phyloP scores from a whole-genome alignment of 2,797 vertebrate species.

The Dryobates pubescens region DNA sequence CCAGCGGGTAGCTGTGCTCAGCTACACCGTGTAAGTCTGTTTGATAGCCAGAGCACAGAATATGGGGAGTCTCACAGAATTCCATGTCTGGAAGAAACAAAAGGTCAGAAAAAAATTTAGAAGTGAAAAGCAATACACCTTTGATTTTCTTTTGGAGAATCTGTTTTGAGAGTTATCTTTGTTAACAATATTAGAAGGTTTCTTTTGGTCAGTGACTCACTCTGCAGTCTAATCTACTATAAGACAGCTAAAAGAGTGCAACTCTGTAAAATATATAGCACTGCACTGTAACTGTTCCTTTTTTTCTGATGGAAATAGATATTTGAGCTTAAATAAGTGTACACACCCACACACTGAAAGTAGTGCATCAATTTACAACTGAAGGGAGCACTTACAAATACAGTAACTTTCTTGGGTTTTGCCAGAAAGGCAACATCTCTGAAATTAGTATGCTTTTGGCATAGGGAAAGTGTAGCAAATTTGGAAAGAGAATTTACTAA shows the following conservation, averaged over 20 bases:
- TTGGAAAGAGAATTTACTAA: neutral
- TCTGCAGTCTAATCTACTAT: neutral
- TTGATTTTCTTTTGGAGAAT: neutral
- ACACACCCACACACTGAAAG: conserved; percentile 11
- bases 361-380: neutral
- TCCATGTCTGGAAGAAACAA: conserved; percentile 85
- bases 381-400: neutral
- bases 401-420: neutral
- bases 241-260: neutral
- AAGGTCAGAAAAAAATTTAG: conserved; percentile 20
- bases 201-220: neutral
- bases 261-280: neutral
- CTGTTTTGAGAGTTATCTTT: neutral
- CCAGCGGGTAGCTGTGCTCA: conserved; percentile 86
- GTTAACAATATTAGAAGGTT: neutral
- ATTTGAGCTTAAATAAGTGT: neutral
- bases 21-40: conserved; percentile 82
- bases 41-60: conserved; percentile 89
- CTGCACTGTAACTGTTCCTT: conserved; percentile 18
- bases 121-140: neutral
- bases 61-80: conserved; percentile 87
- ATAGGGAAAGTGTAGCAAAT: neutral
- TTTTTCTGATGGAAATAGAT: neutral
- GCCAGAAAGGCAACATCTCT: neutral
- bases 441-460: neutral